phyloP scores from a whole-genome alignment of 2,113 vertebrate genomes.

The Salvator merianae region DNA sequence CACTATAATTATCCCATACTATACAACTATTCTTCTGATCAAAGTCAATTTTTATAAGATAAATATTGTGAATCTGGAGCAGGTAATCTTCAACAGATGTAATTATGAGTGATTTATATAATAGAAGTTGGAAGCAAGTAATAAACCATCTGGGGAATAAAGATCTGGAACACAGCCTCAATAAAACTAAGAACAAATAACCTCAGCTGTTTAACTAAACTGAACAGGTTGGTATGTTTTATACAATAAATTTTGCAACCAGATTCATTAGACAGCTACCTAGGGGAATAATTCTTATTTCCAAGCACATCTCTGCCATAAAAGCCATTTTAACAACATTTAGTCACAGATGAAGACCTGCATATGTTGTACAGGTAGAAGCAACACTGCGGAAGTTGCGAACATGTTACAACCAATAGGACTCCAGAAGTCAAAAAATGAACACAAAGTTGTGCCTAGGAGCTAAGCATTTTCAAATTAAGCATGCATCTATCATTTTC shows the following conservation, averaged over 20 bases:
- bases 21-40: not conserved
- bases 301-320: not conserved
- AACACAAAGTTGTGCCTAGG: not conserved
- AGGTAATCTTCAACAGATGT: not conserved
- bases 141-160: not conserved
- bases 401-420: not conserved
- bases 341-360: not conserved
- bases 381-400: not conserved
- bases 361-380: not conserved
- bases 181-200: conserved; percentile 17
- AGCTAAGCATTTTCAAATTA: not conserved
- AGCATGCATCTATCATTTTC: not conserved
- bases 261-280: not conserved
- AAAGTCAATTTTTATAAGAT: not conserved
- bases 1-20: not conserved
- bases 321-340: not conserved
- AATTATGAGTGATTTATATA: not conserved
- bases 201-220: conserved; percentile 14
- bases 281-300: not conserved
- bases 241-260: not conserved
- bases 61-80: not conserved
- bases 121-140: not conserved
- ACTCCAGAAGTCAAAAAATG: not conserved
- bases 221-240: not conserved
- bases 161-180: not conserved